Percentiles rank a stretch among this genome's conserved stretches.
These are phyloP conservation scores for Polypedilum vanderplanki DNA, from an alignment of 1,140 invertebrate genomes.

Conservation along the genomic window DNA sequence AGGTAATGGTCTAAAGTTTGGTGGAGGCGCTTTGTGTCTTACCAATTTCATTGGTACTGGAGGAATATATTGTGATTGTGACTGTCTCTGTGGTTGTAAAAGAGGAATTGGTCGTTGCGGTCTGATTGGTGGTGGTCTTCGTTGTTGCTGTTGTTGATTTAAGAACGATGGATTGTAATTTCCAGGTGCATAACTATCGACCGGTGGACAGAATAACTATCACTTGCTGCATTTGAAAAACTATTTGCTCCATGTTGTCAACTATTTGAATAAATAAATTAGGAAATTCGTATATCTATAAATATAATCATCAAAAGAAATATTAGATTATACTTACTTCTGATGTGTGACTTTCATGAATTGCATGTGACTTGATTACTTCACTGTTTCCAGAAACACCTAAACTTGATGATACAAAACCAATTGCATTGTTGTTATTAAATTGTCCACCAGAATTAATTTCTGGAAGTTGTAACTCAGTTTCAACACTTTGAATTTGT, in stretches of 20 bases:
- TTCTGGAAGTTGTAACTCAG: neutral
- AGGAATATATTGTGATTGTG: conserved; percentile 14
- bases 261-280: neutral
- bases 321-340: neutral
- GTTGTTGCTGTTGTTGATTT: neutral
- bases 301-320: neutral
- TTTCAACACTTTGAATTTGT: neutral
- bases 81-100: conserved; percentile 16
- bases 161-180: neutral
- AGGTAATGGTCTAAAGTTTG: neutral
- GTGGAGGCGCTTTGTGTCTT: neutral
- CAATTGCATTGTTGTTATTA: conserved; percentile 8
- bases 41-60: neutral
- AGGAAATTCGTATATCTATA: neutral
- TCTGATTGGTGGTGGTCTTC: neutral
- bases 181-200: neutral
- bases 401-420: neutral
- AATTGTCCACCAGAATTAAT: neutral
- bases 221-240: neutral
- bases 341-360: conserved; percentile 22
- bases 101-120: neutral
- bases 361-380: conserved; percentile 1
- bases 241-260: neutral
- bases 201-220: neutral
- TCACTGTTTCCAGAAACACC: neutral